Conservation (phyloP, 2,113 vertebrate genomes). For the Dipodomys stephensi region DNA sequence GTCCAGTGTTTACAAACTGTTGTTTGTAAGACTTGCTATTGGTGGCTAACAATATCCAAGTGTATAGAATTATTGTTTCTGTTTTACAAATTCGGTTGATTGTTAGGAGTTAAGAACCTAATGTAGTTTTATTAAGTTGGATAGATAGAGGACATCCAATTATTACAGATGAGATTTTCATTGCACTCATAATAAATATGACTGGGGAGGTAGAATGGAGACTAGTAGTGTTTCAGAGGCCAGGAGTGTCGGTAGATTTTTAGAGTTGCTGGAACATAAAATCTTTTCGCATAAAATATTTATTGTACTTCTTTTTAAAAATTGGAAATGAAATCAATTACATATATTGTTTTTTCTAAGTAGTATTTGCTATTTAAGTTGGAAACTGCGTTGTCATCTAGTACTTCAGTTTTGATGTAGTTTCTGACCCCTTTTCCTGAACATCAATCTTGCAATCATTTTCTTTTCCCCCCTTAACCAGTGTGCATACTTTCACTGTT, state of each 20-base stretch:
- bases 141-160: not conserved
- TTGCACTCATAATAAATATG: slow-evolving; percentile 45
- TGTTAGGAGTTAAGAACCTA: not conserved
- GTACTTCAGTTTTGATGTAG: not conserved
- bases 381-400: slow-evolving; percentile 16
- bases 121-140: slow-evolving; percentile 24
- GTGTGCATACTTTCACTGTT: not conserved
- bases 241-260: not conserved
- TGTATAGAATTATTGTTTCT: slow-evolving; percentile 10
- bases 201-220: not conserved
- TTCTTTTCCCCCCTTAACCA: not conserved
- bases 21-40: not conserved
- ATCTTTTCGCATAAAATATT: not conserved
- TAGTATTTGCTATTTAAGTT: slow-evolving; percentile 27
- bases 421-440: slow-evolving; percentile 44
- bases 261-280: not conserved
- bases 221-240: slow-evolving; percentile 1
- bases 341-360: slow-evolving; percentile 4
- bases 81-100: slow-evolving; percentile 7
- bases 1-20: not conserved
- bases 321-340: slow-evolving; percentile 36
- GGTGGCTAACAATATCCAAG: not conserved
- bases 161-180: slow-evolving; percentile 32
- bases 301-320: slow-evolving; percentile 29
- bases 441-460: not conserved